A percentile compares a stretch with the other conserved stretches of the same genome.
Evolutionary conservation across 2,113 vertebrate genomes (phyloP).

Genomic region (Proterorhinus semilunaris): DNA sequence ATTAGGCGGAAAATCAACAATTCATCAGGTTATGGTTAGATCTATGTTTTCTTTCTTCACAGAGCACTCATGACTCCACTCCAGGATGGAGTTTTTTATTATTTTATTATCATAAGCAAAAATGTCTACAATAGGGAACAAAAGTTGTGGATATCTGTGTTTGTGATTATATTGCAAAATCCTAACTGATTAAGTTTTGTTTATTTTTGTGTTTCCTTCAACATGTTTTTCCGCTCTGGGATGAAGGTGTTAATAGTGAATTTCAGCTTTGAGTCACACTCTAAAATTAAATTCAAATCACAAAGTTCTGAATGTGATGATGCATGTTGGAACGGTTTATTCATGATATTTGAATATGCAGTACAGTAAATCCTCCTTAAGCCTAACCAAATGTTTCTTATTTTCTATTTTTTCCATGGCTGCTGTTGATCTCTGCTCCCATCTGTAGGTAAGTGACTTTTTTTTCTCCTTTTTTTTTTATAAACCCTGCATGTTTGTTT

Average conservation of each 20-base stretch:
- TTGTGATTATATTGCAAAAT: too few relatives aligned
- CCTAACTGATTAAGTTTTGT: too few relatives aligned
- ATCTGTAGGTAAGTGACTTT: slow-evolving; percentile 59
- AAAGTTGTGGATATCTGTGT: too few relatives aligned
- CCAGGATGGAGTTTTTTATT: too few relatives aligned
- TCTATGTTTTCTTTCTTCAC: too few relatives aligned
- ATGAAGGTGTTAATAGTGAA: not conserved
- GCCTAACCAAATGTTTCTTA: not conserved
- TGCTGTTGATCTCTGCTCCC: slow-evolving; percentile 18
- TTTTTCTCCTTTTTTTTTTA: slow-evolving; percentile 16
- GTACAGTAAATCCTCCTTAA: slow-evolving; percentile 5
- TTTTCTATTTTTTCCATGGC: slow-evolving; percentile 18
- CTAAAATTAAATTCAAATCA: not conserved
- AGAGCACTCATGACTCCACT: too few relatives aligned
- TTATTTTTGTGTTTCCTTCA: slow-evolving; percentile 2
- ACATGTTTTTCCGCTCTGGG: slow-evolving; percentile 1
- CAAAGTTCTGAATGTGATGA: slow-evolving; percentile 18
- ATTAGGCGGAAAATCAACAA: too few relatives aligned
- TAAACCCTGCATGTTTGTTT: not conserved
- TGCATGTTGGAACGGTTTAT: slow-evolving; percentile 11
- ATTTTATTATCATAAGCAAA: too few relatives aligned
- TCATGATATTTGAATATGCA: not conserved
- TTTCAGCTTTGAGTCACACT: not conserved
- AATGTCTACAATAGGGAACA: too few relatives aligned
- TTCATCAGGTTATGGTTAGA: too few relatives aligned